phyloP scores from a whole-genome alignment of 1,140 invertebrate genomes.

The Archivesica marissinica region DNA sequence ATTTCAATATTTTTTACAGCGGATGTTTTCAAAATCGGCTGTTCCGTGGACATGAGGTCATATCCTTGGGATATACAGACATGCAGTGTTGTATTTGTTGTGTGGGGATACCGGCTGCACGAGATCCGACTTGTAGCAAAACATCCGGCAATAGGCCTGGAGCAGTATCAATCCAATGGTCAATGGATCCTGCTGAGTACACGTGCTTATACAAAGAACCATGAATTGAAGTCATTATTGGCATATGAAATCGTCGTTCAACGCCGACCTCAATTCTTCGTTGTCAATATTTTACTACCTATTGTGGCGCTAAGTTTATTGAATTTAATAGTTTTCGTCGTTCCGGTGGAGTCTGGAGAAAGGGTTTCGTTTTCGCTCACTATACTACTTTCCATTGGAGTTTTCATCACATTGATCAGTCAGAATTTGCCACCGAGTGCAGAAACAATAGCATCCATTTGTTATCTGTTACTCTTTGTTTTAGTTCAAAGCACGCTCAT shows the following conservation, averaged over 20 bases:
- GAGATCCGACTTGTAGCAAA: background rate
- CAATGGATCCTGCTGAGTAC: background rate
- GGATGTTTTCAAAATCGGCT: background rate
- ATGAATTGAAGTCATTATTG: background rate
- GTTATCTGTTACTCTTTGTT: background rate
- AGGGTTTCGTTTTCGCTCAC: conserved; percentile 21
- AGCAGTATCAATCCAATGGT: background rate
- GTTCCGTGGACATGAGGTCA: conserved; percentile 3
- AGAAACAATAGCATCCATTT: background rate
- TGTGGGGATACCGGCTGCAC: background rate
- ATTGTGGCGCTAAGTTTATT: background rate
- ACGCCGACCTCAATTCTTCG: conserved; percentile 4
- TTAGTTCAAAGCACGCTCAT: background rate
- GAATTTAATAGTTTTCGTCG: background rate
- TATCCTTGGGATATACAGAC: conserved; percentile 35
- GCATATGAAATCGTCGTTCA: background rate
- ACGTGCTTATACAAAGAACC: background rate
- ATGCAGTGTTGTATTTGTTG: background rate
- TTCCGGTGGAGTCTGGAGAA: conserved; percentile 38
- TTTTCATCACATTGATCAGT: conserved; percentile 28
- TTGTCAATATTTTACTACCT: conserved; percentile 18
- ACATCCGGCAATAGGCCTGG: background rate
- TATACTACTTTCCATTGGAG: background rate
- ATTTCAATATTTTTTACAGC: background rate
- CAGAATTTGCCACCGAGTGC: background rate